Evolutionary conservation across 2,797 vertebrate species (phyloP), one percentile per base, ranked within the genome.

Genomic region (Alcedo atthis): DNA sequence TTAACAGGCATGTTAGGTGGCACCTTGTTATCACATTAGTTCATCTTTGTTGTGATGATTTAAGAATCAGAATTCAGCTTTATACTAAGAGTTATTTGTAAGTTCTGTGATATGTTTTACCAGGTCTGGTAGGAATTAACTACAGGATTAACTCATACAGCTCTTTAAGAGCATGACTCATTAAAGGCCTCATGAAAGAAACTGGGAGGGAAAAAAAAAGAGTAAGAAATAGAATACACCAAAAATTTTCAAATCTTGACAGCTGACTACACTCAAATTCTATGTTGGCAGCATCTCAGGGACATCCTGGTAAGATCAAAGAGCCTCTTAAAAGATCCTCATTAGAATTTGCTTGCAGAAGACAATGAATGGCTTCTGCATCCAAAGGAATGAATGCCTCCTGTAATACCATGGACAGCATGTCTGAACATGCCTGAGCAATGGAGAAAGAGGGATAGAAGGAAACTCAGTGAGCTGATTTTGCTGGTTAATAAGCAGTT

Each of bases 181-280:
- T 33, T 88, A 73, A 80, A 63, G 14, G 35, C 13, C 20, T 77
- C 73, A 30, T 28, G 40, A 57, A 80, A 77, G 32, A 55, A 69
- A 63, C 35, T 16, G 18, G 40, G 0, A 0, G 5, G 8, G 16
- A 13, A 13, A 14, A 33, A 18, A 1, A 40, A 9, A 64, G 57
- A 87, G 21, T 5, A 61, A 46, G 32, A 89, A 90, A 75, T 59
- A 70, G 1, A 77, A 66, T n/a, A 49, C 3, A 73, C 51, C 20
- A 55, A 64, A 11, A 5, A 26, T 40, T 87, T 90, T 69, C 40
- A 37, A 13, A 75, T 68, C 53, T 91, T 30, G n/a, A 85, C 10
- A 61, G 53, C 12, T 74, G 68, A 71, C 66, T 62, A 63, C 24
- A 28, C 12, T 81, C 40, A 48, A 61, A 12, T 68, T 84, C 64